These are phyloP conservation scores for Neotoxoptera formosana DNA, from an alignment of 1,140 invertebrate genomes.

Conservation along the genomic window DNA sequence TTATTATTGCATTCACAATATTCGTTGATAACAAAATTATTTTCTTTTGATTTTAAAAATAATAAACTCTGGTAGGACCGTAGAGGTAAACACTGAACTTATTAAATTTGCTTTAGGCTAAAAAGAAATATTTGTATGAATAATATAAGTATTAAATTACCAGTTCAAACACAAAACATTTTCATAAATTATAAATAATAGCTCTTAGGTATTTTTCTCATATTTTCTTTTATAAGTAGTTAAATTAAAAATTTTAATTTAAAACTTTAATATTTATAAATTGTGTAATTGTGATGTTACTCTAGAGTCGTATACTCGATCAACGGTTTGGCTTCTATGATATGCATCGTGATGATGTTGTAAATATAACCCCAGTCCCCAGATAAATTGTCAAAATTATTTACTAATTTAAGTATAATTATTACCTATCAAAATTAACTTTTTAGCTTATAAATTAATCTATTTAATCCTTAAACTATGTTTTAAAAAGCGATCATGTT, in stretches of 20 bases:
- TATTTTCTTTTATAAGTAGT: not conserved
- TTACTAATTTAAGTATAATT: not conserved
- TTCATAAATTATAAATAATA: not conserved
- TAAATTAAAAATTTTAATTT: not conserved
- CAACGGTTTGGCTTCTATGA: not conserved
- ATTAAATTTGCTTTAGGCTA: not conserved
- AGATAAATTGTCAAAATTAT: no score
- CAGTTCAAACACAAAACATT: not conserved
- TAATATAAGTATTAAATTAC: not conserved
- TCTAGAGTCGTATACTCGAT: no score
- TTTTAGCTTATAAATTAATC: not conserved
- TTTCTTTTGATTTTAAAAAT: no score
- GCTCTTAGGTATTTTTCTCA: not conserved
- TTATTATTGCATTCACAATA: no score
- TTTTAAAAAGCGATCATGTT: not conserved
- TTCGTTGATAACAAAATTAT: no score
- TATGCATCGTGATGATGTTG: not conserved
- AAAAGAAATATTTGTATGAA: not conserved
- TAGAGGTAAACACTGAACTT: no score
- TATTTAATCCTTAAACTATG: not conserved
- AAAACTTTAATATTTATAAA: not conserved
- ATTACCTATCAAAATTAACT: not conserved
- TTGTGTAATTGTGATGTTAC: not conserved
- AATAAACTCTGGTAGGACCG: no score
- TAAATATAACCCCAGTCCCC: no score